These are phyloP conservation scores for Dolomedes plantarius DNA, from an alignment of 2,888 invertebrate genomes.

Conservation along the genomic window DNA sequence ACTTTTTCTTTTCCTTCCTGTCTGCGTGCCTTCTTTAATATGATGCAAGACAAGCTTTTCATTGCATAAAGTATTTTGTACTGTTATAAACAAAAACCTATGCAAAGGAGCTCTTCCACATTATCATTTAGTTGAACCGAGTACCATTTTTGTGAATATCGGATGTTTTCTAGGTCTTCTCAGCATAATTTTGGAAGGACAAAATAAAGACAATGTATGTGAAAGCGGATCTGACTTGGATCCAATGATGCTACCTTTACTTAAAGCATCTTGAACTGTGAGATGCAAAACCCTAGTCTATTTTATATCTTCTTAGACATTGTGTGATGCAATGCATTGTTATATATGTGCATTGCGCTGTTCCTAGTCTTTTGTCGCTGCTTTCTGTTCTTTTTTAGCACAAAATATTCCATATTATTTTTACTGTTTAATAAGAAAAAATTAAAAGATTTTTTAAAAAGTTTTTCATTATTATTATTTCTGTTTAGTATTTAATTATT, in stretches of 20 bases:
- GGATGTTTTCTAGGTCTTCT: background rate
- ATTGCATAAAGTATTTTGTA: conserved; percentile 5
- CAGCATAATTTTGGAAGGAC: background rate
- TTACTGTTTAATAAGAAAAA: conserved; percentile 29
- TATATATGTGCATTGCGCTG: conserved; percentile 42
- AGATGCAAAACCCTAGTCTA: conserved; percentile 69
- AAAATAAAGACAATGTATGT: background rate
- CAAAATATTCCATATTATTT: conserved; percentile 54
- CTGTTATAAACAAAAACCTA: background rate
- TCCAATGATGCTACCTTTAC: conserved; percentile 28
- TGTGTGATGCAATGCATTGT: conserved; percentile 46
- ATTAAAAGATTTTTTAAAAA: conserved; percentile 25
- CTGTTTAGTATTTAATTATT: conserved; percentile 57
- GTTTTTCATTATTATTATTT: conserved; percentile 43
- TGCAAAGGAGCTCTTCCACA: conserved; percentile 19
- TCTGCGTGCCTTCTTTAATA: conserved; percentile 30
- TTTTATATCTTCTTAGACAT: conserved; percentile 63
- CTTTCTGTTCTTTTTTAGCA: conserved; percentile 60
- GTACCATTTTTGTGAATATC: conserved; percentile 1
- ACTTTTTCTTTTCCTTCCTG: background rate
- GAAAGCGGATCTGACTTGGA: background rate
- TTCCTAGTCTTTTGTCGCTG: conserved; percentile 69
- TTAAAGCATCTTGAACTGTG: conserved; percentile 60
- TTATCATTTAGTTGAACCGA: conserved; percentile 8
- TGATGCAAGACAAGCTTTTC: background rate